Evolutionary conservation across 2,113 vertebrate species (phyloP).

Genomic region (Antechinus flavipes): DNA sequence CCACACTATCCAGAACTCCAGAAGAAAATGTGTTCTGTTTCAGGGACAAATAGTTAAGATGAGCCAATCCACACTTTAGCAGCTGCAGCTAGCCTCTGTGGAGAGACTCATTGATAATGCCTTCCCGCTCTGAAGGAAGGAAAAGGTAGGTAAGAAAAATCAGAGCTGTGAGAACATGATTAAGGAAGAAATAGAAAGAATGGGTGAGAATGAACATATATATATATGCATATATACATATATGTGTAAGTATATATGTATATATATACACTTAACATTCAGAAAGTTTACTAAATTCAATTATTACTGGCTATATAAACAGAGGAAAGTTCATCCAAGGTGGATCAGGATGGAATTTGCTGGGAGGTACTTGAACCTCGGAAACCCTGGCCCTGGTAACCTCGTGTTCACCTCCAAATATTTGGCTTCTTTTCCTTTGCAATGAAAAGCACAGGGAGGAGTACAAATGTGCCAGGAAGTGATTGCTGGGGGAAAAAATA

Average conservation of each 20-base stretch:
- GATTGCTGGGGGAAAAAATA: background rate
- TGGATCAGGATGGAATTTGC: background rate
- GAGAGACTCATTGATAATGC: background rate
- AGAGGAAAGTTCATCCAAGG: background rate
- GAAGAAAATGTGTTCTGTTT: conserved; percentile 29
- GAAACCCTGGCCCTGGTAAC: background rate
- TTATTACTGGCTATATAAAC: background rate
- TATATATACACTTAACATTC: background rate
- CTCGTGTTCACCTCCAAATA: background rate
- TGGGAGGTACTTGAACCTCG: background rate
- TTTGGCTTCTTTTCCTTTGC: background rate
- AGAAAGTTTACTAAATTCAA: background rate
- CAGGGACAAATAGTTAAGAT: background rate
- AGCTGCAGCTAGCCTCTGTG: background rate
- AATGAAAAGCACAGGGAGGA: background rate
- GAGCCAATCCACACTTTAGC: background rate
- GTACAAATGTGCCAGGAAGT: background rate
- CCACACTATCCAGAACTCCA: background rate
- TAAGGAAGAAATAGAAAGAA: background rate
- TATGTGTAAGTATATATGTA: background rate
- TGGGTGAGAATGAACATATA: background rate
- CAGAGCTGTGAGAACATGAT: background rate
- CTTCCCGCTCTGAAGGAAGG: background rate
- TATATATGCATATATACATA: background rate
- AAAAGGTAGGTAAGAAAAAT: background rate